These are phyloP conservation scores for Aphrocallistes beatrix DNA, from an alignment of 37 sponge, comb jelly and placozoan species.

Conservation along the genomic window DNA sequence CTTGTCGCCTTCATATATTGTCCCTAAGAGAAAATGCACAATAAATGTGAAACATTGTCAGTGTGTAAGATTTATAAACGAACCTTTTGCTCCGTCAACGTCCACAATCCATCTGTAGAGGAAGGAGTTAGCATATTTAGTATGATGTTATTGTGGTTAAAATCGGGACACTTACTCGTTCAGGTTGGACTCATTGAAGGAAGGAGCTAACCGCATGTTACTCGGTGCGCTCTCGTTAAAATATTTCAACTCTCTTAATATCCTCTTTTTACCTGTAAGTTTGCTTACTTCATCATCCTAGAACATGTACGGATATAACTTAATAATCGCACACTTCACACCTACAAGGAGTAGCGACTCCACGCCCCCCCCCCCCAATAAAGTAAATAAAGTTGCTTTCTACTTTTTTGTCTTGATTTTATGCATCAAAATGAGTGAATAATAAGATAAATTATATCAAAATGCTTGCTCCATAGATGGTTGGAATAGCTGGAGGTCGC, in stretches of 20 bases:
- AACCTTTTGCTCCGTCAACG: not conserved
- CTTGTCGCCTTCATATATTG: conserved; percentile 74
- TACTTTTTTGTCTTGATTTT: too few relatives aligned
- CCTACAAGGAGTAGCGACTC: too few relatives aligned
- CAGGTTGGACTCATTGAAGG: not conserved
- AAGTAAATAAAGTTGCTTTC: too few relatives aligned
- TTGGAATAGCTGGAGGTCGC: too few relatives aligned
- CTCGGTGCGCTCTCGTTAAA: not conserved
- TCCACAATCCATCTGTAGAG: not conserved
- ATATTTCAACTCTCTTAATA: not conserved
- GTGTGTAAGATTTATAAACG: not conserved
- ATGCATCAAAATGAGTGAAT: too few relatives aligned
- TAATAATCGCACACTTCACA: too few relatives aligned
- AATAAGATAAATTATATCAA: too few relatives aligned
- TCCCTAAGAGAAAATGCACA: conserved; percentile 23
- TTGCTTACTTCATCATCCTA: not conserved
- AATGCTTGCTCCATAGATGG: too few relatives aligned
- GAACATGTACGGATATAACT: too few relatives aligned
- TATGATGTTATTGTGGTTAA: not conserved
- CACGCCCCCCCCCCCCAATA: too few relatives aligned
- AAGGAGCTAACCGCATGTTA: not conserved
- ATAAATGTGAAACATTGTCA: not conserved
- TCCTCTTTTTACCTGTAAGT: not conserved
- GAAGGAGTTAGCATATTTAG: too few relatives aligned
- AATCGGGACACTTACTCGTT: not conserved